These are phyloP conservation scores for Dorcus hopei DNA, from an alignment of 2,888 invertebrate genomes.

Conservation along the genomic window DNA sequence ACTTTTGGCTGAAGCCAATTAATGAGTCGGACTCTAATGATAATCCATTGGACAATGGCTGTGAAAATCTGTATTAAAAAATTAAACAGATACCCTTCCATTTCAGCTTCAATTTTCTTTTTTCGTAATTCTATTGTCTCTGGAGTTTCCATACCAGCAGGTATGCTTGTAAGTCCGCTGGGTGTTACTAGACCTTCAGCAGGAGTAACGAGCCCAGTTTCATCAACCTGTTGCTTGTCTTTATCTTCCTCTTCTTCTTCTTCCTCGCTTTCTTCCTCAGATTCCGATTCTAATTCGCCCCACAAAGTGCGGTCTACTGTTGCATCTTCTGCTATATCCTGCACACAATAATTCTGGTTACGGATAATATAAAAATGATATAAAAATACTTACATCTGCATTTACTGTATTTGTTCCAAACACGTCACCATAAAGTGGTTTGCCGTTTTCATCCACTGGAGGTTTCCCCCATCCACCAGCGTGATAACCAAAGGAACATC, in stretches of 20 bases:
- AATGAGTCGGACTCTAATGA: too few species aligned
- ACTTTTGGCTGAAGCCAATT: too few species aligned
- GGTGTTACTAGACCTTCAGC: slow-evolving; percentile 94
- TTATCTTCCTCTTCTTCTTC: slow-evolving; percentile 69
- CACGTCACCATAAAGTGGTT: slow-evolving; percentile 97
- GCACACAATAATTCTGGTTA: slow-evolving; percentile 13
- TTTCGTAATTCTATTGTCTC: slow-evolving; percentile 98
- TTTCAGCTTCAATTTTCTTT: slow-evolving; percentile 92
- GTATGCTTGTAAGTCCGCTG: slow-evolving; percentile 85
- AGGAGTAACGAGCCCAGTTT: slow-evolving; percentile 86
- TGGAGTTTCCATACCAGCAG: slow-evolving; percentile 96
- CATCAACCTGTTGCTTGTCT: slow-evolving; percentile 58
- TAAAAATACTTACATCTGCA: slow-evolving; percentile 59
- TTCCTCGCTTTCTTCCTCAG: slow-evolving; percentile 71
- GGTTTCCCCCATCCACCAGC: slow-evolving; percentile 99
- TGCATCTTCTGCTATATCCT: slow-evolving; percentile 71
- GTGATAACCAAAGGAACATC: slow-evolving; percentile 97
- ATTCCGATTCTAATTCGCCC: slow-evolving; percentile 96
- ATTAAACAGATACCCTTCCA: slow-evolving; percentile 69
- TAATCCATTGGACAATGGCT: too few species aligned
- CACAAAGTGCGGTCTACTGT: slow-evolving; percentile 92
- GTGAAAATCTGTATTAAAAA: background rate
- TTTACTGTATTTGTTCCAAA: slow-evolving; percentile 82
- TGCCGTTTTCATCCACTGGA: slow-evolving; percentile 96
- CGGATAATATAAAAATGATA: background rate